Base-by-base conservation (phyloP, 2,888 invertebrate genomes). In the Formica aserva region DNA sequence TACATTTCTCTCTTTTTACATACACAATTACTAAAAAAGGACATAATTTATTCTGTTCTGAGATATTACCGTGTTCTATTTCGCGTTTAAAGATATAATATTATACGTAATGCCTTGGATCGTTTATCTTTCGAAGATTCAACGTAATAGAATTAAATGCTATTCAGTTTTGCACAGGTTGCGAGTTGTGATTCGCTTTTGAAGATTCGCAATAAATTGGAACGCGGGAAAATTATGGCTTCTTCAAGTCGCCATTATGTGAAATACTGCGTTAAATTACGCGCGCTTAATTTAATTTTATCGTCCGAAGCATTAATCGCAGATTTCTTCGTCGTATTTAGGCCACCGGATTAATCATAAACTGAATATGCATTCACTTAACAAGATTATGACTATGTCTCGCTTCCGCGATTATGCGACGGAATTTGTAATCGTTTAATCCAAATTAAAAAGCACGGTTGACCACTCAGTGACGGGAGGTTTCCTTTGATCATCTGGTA, bases 131-230 rank as follows among this genome's bases (percentile, higher is more conserved):
- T 22, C 22, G 60, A 71, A 81, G 85, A 86, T 83, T 85, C 82
- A 86, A 85, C 86, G 88, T 90, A 91, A 92, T 92, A 87, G 88
- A 92, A 92, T 93, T 91, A 92, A 87, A 91, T 88, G 90, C 87
- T 84, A 86, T 85, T 91, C 89, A 88, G 87, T 86, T 87, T 71
- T 86, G 80, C 87, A 90, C 87, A 91, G 67, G 89, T 90, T 87
- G 85, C 65, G 83, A 82, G 88, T 83, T 89, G 85, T 62, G 26
- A 26, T 26, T 66, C 35, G 22, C 48, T 76, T 57, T 62, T 72
- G 62, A 74, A 26, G 57, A 74, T 74, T n/a, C 75, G n/a, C 32
- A 45, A 62, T 67, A 81, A 72, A 29, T 69, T 62, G 32, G 32
- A 82, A 82, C 62, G 52, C 35, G 57, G 3, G 11, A 52, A 62